phyloP scores from a whole-genome alignment of 2,113 vertebrate genomes.

The Microcebus tavaratra region DNA sequence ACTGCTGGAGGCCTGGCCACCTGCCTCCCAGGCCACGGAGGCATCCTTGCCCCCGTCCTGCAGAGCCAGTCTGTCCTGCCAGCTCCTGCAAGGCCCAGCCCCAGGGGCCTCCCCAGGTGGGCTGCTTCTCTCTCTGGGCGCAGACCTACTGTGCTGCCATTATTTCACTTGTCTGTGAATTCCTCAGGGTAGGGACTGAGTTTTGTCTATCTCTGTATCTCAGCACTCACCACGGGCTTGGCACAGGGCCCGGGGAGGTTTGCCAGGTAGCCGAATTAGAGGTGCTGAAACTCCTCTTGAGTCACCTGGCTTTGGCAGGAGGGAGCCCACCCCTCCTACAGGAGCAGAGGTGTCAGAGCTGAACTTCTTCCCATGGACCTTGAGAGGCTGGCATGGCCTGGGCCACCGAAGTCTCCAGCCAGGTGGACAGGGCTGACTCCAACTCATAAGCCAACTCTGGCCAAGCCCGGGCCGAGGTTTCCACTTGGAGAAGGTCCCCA shows the following conservation, averaged over 20 bases:
- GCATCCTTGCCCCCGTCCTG: background rate
- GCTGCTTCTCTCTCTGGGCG: background rate
- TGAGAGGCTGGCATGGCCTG: background rate
- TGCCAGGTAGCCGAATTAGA: background rate
- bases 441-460: background rate
- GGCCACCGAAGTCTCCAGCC: background rate
- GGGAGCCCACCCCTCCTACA: background rate
- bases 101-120: no score
- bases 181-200: background rate
- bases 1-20: background rate
- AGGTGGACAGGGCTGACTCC: constrained; percentile 13
- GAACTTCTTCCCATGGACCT: background rate
- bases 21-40: background rate
- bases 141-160: rapidly evolving
- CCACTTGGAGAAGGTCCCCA: constrained; percentile 36
- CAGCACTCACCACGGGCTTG: background rate
- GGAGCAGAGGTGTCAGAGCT: background rate
- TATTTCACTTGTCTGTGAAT: background rate
- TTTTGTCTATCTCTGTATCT: background rate
- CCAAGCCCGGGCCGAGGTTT: background rate
- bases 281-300: background rate
- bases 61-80: background rate
- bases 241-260: no score
- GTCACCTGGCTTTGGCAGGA: background rate
- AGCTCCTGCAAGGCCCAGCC: rapidly evolving